Conservation (phyloP, 1,140 invertebrate genomes). For the Stenopsyche tienmushanensis region DNA sequence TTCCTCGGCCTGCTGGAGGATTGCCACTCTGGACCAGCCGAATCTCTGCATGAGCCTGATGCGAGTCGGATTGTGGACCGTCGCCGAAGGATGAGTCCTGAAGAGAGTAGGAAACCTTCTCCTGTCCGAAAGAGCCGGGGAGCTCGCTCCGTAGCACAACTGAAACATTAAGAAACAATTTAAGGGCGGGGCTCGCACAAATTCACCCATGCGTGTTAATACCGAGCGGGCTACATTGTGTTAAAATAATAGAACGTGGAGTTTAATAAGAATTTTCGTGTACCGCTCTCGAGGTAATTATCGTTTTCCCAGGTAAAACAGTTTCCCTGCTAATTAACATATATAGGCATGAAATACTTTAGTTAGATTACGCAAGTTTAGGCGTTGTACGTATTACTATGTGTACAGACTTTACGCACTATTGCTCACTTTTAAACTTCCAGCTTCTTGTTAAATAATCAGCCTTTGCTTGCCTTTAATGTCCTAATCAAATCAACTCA, state of each 20-base stretch:
- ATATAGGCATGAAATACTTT: not conserved
- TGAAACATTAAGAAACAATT: constrained; percentile 53
- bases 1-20: constrained; percentile 97
- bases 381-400: too few species aligned
- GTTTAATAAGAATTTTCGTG: not conserved
- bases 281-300: not conserved
- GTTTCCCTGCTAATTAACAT: not conserved
- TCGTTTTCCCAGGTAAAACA: not conserved
- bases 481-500: too few species aligned
- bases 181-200: not conserved
- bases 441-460: too few species aligned
- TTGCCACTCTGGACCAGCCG: constrained; percentile 94
- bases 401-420: too few species aligned
- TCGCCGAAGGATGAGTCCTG: constrained; percentile 98
- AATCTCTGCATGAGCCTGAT: constrained; percentile 97
- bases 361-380: not conserved
- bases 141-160: constrained; percentile 97
- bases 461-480: too few species aligned
- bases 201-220: not conserved
- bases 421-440: too few species aligned
- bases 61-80: constrained; percentile 97
- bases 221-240: not conserved
- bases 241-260: not conserved
- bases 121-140: constrained; percentile 96
- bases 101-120: constrained; percentile 97